phyloP scores from a whole-genome alignment of 2,888 invertebrate genomes.

The Prosopocoilus inquinatus region DNA sequence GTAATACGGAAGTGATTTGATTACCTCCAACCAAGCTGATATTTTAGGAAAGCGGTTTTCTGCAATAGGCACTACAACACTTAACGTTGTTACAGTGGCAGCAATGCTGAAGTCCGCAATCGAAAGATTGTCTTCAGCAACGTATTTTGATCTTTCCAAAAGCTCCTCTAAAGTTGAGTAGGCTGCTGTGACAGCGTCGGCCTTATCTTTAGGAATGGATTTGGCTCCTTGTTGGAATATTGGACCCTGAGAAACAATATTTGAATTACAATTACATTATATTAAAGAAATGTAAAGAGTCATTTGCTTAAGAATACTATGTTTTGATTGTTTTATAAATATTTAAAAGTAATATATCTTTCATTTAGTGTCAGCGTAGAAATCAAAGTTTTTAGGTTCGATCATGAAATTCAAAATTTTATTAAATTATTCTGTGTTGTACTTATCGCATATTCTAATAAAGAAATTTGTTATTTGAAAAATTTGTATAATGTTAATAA shows the following conservation, averaged over 20 bases:
- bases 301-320: background rate
- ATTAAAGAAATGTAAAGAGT: background rate
- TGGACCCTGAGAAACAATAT: constrained; percentile 12
- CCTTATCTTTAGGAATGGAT: constrained; percentile 13
- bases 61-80: constrained; percentile 26
- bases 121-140: constrained; percentile 49
- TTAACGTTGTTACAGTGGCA: constrained; percentile 24
- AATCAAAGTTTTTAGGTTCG: too few species aligned
- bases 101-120: constrained; percentile 35
- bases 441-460: too few species aligned
- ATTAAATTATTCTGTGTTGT: too few species aligned
- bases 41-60: constrained; percentile 20
- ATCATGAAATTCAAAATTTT: too few species aligned
- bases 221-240: constrained; percentile 14
- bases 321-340: background rate
- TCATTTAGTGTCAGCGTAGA: too few species aligned
- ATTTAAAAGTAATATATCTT: too few species aligned
- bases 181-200: constrained; percentile 7
- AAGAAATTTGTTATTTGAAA: too few species aligned
- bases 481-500: too few species aligned
- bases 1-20: constrained; percentile 39
- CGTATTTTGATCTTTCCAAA: constrained; percentile 49
- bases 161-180: constrained; percentile 52
- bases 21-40: constrained; percentile 38
- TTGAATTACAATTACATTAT: background rate